Percentiles rank a stretch among this genome's conserved stretches.
Evolutionary conservation across 2,113 vertebrate species (phyloP).

Genomic region (Nesogale talazaci): DNA sequence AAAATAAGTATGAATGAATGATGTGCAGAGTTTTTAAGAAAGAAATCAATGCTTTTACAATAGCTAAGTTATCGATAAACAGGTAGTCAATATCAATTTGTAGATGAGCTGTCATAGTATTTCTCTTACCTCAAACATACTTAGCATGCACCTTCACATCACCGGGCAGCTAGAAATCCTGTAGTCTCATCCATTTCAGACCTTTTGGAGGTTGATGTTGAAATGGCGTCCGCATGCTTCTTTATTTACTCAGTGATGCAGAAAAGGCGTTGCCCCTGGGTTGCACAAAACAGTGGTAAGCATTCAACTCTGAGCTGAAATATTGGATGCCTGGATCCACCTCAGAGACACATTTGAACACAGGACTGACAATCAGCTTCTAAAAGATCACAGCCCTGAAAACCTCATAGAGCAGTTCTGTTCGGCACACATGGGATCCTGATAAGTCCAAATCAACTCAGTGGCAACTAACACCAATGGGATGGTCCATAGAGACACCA

Average conservation of each 20-base stretch:
- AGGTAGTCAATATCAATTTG: neutral
- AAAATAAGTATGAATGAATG: constrained; percentile 31
- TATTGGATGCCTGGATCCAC: neutral
- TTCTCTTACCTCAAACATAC: neutral
- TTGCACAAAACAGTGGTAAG: neutral
- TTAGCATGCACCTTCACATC: neutral
- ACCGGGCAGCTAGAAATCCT: neutral
- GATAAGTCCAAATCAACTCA: neutral
- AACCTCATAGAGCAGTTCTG: neutral
- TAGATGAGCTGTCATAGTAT: constrained; percentile 14
- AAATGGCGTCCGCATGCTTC: neutral
- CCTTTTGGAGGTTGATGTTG: neutral
- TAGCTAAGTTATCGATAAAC: constrained; percentile 15
- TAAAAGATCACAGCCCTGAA: neutral
- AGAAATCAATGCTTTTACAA: constrained; percentile 53
- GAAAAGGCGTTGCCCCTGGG: neutral
- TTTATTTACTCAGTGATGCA: neutral
- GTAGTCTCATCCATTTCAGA: neutral
- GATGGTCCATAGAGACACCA: neutral
- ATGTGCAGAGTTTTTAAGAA: neutral
- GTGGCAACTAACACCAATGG: neutral
- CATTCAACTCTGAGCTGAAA: neutral
- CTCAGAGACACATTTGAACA: neutral
- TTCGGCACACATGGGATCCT: neutral
- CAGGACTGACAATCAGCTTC: neutral